These are phyloP conservation scores for Hyphantria cunea DNA, from an alignment of 1,140 invertebrate genomes.

Conservation along the genomic window DNA sequence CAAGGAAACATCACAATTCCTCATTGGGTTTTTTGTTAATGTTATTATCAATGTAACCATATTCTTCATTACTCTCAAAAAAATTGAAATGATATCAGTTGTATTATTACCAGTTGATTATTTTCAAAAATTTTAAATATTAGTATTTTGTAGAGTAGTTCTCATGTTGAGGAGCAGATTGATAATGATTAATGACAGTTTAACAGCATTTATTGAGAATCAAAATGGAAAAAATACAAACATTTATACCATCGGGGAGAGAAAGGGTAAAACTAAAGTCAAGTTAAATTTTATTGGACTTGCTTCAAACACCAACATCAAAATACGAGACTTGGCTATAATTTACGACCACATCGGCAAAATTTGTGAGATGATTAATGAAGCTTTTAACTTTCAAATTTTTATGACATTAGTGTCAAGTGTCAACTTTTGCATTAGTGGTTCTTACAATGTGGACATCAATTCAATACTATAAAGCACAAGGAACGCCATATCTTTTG, in stretches of 20 bases:
- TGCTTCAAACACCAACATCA: constrained; percentile 40
- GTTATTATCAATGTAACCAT: too few relatives aligned
- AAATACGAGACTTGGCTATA: constrained; percentile 47
- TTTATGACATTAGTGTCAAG: constrained; percentile 50
- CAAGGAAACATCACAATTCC: too few relatives aligned
- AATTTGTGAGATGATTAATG: constrained; percentile 46
- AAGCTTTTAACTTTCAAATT: constrained; percentile 57
- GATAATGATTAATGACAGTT: constrained; percentile 46
- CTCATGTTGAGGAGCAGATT: constrained; percentile 44
- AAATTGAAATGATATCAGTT: too few relatives aligned
- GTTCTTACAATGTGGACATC: constrained; percentile 57
- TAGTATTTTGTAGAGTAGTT: constrained; percentile 51
- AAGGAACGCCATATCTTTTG: constrained; percentile 26
- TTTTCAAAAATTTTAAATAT: too few relatives aligned
- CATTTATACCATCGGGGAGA: constrained; percentile 30
- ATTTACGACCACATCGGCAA: constrained; percentile 52
- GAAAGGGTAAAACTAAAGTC: constrained; percentile 21
- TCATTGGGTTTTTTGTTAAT: too few relatives aligned
- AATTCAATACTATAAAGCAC: constrained; percentile 40
- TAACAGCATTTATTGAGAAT: constrained; percentile 43
- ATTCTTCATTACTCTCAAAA: too few relatives aligned
- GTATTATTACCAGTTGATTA: too few relatives aligned
- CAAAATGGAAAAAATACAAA: constrained; percentile 28
- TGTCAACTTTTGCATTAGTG: constrained; percentile 52
- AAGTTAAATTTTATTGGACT: constrained; percentile 45